phyloP scores from a whole-genome alignment of 2,888 invertebrate genomes.

The Synergus gifuensis region DNA sequence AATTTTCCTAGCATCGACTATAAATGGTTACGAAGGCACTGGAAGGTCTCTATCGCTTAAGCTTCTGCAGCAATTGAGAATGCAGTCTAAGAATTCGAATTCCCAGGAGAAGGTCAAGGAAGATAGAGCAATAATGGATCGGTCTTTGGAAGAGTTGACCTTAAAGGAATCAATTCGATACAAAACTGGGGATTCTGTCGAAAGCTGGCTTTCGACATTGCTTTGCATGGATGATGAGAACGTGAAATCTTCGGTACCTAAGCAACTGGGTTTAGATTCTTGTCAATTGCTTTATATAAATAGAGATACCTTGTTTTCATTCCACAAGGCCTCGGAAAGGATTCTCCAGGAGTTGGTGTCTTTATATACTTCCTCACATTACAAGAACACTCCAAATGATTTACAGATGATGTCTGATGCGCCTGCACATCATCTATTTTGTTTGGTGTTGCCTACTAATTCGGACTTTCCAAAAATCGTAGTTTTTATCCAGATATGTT shows the following conservation, averaged over 20 bases:
- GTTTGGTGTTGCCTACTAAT: slow-evolving; percentile 92
- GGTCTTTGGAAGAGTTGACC: slow-evolving; percentile 81
- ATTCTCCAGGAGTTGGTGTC: slow-evolving; percentile 95
- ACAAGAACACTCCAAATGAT: slow-evolving; percentile 99
- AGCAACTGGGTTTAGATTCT: slow-evolving; percentile 92
- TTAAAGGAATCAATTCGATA: slow-evolving; percentile 94
- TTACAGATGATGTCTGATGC: slow-evolving; percentile 99
- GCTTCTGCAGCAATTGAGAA: slow-evolving; percentile 91
- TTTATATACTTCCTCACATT: slow-evolving; percentile 98
- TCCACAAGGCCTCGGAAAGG: slow-evolving; percentile 94
- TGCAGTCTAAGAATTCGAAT: slow-evolving; percentile 79
- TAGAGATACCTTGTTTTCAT: slow-evolving; percentile 97
- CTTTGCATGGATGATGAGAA: slow-evolving; percentile 93
- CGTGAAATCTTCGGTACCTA: slow-evolving; percentile 84
- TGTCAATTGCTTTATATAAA: slow-evolving; percentile 95
- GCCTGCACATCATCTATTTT: slow-evolving; percentile 98
- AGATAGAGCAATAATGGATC: slow-evolving; percentile 76
- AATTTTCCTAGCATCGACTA: slow-evolving; percentile 97
- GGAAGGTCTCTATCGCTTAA: slow-evolving; percentile 97
- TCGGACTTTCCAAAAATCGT: slow-evolving; percentile 93
- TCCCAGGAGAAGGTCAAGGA: slow-evolving; percentile 77
- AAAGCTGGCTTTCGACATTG: slow-evolving; percentile 93
- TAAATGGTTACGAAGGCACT: slow-evolving; percentile 98
- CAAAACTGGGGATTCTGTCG: slow-evolving; percentile 90
- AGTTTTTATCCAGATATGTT: slow-evolving; percentile 92